Base-by-base conservation (phyloP, 2,797 vertebrate species). In the Ispidina picta region DNA sequence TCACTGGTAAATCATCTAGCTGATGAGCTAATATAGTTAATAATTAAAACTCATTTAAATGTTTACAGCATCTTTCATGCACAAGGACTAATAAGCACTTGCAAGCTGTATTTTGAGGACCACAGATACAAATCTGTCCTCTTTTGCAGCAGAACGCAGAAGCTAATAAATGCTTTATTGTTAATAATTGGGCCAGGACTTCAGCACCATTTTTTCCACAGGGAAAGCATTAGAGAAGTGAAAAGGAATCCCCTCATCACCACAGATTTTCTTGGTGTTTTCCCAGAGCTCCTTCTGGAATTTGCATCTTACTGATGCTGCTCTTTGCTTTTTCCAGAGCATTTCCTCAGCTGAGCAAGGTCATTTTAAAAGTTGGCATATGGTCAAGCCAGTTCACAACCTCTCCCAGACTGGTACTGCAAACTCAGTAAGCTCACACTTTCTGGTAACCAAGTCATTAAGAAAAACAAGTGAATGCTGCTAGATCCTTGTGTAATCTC, bases 1-100 rank as follows among this genome's bases (percentile, higher is more conserved):
- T 88, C 91, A 66, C 86, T 91, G 83, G 75, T 86, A 95, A 95
- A 95, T 93, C 91, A 93, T 88, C 86, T 81, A 86, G 23, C 86
- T 77, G 95, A 94, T 83, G 81, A 94, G 86, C 91, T 90, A 92
- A 91, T 91, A 90, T 16, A 52, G 88, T 93, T 96, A 92, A 96
- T 96, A 95, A 96, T 96, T 96, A 94, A 95, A 95, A 83, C 75
- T 94, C 79, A 74, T 76, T 90, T 92, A 94, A 92, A 91, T 63
- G 66, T 70, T 93, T 91, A 86, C 81, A 86, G 63, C 52, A 19
- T 93, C 90, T 84, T 91, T 80, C 78, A 72, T 16, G 62, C 20
- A 3, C 66, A 74, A 86, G 65, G 77, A 64, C 43, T 88, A 80
- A 29, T 74, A 88, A 89, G 86, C 82, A 76, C 69, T 90, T 85